Percentiles rank a stretch among this genome's conserved stretches.
These are phyloP conservation scores for Acronicta alni DNA, from an alignment of 2,888 invertebrate species.

Conservation along the genomic window DNA sequence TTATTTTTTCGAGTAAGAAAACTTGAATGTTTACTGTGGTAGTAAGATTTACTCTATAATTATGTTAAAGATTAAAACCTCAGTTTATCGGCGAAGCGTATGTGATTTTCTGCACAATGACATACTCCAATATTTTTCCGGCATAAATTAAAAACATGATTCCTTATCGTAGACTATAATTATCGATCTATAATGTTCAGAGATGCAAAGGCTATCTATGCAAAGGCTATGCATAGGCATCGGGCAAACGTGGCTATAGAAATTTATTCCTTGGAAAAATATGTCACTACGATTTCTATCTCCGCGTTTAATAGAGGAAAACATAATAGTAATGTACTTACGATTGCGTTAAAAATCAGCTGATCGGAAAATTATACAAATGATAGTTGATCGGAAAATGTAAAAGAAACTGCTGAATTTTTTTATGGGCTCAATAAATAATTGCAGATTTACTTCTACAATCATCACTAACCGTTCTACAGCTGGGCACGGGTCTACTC, in stretches of 20 bases:
- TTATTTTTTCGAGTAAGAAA: background rate
- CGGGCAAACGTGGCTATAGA: background rate
- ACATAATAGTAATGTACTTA: background rate
- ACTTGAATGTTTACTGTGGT: background rate
- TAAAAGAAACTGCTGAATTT: too few species aligned
- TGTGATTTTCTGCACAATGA: too few species aligned
- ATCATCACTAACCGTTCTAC: too few species aligned
- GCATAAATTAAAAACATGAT: too few species aligned
- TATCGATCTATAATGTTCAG: conserved; percentile 15
- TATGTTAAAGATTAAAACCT: too few species aligned
- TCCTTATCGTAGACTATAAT: too few species aligned
- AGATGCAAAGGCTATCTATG: too few species aligned
- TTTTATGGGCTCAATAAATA: too few species aligned
- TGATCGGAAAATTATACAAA: conserved; percentile 9
- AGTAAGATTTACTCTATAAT: conserved; percentile 11
- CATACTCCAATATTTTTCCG: too few species aligned
- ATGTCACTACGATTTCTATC: background rate
- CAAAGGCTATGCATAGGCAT: conserved; percentile 5
- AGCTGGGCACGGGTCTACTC: too few species aligned
- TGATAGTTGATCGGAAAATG: conserved; percentile 12
- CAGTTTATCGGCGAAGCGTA: too few species aligned
- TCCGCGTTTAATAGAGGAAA: background rate
- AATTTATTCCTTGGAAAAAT: background rate
- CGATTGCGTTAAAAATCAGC: conserved; percentile 6
- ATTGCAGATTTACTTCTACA: too few species aligned